Evolutionary conservation across 1,140 invertebrate genomes (phyloP).

Genomic region (Mizuhopecten yessoensis): DNA sequence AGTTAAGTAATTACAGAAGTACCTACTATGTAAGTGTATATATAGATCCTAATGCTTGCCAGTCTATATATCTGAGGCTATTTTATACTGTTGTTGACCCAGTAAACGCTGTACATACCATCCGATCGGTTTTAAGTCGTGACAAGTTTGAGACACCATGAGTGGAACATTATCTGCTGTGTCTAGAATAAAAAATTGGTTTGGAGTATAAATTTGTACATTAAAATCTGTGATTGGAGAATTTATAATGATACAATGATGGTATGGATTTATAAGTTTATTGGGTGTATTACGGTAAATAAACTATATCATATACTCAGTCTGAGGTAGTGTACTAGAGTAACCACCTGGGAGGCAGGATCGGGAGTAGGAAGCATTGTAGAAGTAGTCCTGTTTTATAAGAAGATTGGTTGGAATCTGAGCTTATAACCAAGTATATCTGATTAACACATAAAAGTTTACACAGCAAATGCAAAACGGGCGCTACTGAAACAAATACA

Average conservation of each 20-base stretch:
- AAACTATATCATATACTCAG: background rate
- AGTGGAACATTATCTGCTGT: too few species aligned
- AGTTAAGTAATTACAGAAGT: slow-evolving; percentile 25
- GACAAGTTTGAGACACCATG: too few species aligned
- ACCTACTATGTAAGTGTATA: slow-evolving; percentile 27
- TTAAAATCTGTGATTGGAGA: background rate
- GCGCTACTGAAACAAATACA: background rate
- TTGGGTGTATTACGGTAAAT: slow-evolving; percentile 17
- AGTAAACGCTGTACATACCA: background rate
- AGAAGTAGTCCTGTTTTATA: background rate
- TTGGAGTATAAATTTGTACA: too few species aligned
- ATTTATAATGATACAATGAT: background rate
- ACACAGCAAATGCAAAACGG: background rate
- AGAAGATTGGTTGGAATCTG: background rate
- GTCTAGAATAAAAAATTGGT: too few species aligned
- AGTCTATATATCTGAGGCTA: background rate
- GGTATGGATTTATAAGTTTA: background rate
- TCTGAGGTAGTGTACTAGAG: background rate
- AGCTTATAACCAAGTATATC: background rate
- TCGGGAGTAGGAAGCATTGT: background rate
- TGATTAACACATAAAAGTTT: background rate
- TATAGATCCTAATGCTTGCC: slow-evolving; percentile 11
- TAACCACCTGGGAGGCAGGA: slow-evolving; percentile 2
- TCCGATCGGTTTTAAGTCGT: background rate
- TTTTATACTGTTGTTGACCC: background rate